Evolutionary conservation across 2,888 invertebrate genomes (phyloP).

Genomic region (Ormyrus labotus): DNA sequence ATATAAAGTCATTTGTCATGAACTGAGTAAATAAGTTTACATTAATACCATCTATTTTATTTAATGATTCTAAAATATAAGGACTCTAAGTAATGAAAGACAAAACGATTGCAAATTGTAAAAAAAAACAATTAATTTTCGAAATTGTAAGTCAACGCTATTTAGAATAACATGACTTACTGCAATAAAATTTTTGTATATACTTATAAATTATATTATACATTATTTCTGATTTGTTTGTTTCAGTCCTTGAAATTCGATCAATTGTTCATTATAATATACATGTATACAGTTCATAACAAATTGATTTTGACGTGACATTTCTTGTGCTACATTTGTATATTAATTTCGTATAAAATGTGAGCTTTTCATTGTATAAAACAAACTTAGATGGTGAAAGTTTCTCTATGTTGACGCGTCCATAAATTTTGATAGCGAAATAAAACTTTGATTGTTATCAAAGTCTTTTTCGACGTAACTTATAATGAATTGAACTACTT

Average conservation of each 20-base stretch:
- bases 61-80: background rate
- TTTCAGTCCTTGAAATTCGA: background rate
- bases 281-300: slow-evolving; percentile 1
- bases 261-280: slow-evolving; percentile 1
- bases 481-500: slow-evolving; percentile 36
- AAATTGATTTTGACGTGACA: slow-evolving; percentile 16
- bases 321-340: slow-evolving; percentile 22
- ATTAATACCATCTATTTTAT: background rate
- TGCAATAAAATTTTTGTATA: no score
- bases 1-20: slow-evolving; percentile 24
- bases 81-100: no score
- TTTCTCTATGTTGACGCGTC: slow-evolving; percentile 15
- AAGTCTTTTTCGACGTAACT: slow-evolving; percentile 4
- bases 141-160: no score
- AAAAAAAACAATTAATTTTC: no score
- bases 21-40: background rate
- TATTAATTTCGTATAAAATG: slow-evolving; percentile 24
- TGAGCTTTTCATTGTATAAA: slow-evolving; percentile 32
- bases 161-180: no score
- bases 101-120: no score
- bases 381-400: slow-evolving; percentile 16
- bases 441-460: slow-evolving; percentile 5
- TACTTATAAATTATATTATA: no score
- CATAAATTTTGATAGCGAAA: slow-evolving; percentile 19
- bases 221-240: no score